Percentiles rank a stretch among this genome's conserved stretches.
These are phyloP conservation scores for Drosophila orena DNA, from an alignment of 1,140 invertebrate species.

Conservation along the genomic window DNA sequence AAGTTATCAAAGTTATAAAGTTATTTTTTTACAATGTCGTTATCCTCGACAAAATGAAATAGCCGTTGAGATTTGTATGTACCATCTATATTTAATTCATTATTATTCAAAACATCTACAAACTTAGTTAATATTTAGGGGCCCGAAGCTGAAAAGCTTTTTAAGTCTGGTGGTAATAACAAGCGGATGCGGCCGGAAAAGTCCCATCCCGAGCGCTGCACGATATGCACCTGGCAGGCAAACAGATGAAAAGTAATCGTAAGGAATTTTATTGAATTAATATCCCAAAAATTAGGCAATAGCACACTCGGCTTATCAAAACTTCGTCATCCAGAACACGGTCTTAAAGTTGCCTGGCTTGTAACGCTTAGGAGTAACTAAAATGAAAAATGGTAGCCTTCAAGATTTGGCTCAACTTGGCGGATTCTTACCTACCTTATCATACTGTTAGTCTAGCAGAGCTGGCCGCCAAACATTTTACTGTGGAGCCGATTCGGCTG, in stretches of 20 bases:
- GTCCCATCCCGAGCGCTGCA: neutral
- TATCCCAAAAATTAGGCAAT: constrained; percentile 25
- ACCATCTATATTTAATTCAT: constrained; percentile 32
- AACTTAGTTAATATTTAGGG: constrained; percentile 30
- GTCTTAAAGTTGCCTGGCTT: constrained; percentile 6
- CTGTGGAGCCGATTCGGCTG: constrained; percentile 5
- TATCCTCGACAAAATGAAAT: neutral
- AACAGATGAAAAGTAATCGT: neutral
- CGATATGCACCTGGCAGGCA: constrained; percentile 12
- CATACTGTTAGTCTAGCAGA: constrained; percentile 5
- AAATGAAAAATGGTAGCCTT: neutral
- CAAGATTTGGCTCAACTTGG: neutral
- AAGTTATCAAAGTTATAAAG: too few species aligned
- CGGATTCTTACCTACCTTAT: constrained; percentile 4
- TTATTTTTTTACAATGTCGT: too few species aligned
- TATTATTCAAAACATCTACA: constrained; percentile 29
- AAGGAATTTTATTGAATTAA: neutral
- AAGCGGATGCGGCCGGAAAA: constrained; percentile 6
- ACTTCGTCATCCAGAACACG: constrained; percentile 10
- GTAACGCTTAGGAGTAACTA: constrained; percentile 31
- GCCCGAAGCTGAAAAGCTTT: constrained; percentile 4
- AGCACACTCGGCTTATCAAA: constrained; percentile 18
- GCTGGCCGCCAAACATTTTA: constrained; percentile 12
- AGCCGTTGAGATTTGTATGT: constrained; percentile 1
- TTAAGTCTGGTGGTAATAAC: neutral